phyloP scores from a whole-genome alignment of 2,113 vertebrate species.

The Tichodroma muraria region DNA sequence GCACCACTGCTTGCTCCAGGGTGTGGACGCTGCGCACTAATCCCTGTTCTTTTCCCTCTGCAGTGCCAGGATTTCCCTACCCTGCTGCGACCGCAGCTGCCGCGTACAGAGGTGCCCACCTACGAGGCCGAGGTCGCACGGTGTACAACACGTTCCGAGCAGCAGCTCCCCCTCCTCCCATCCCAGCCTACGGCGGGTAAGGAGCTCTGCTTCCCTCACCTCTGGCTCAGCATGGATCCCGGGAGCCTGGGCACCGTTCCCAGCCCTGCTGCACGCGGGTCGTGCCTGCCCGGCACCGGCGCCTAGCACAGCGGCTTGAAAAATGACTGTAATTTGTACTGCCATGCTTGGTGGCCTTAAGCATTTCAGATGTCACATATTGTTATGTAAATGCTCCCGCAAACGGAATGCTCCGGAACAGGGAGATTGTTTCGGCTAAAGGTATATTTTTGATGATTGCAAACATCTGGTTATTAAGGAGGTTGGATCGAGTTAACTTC shows the following conservation, averaged over 20 bases:
- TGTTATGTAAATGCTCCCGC: conserved; percentile 77
- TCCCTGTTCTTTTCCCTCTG: background rate
- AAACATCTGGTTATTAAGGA: conserved; percentile 78
- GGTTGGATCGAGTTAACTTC: conserved; percentile 62
- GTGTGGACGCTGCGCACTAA: rapidly evolving
- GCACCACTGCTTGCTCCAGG: background rate
- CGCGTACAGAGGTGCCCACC: conserved; percentile 91
- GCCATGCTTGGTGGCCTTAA: conserved; percentile 77
- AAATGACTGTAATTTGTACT: conserved; percentile 81
- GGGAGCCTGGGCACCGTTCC: background rate
- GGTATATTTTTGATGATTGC: conserved; percentile 67
- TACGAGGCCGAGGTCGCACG: conserved; percentile 89
- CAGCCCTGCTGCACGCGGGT: conserved; percentile 48
- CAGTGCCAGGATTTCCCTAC: conserved; percentile 95
- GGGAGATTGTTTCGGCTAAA: conserved; percentile 59
- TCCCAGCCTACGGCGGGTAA: conserved; percentile 95
- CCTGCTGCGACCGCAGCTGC: conserved; percentile 89
- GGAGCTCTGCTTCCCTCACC: conserved; percentile 11
- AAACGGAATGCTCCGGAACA: conserved; percentile 65
- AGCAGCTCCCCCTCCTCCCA: conserved; percentile 88
- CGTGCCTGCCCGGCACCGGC: conserved; percentile 49
- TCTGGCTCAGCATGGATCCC: background rate
- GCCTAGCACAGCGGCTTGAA: conserved; percentile 73
- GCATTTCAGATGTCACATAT: conserved; percentile 72
- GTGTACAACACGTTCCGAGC: conserved; percentile 95